phyloP scores from a whole-genome alignment of 1,140 invertebrate species.

The Helicorthomorpha holstii region DNA sequence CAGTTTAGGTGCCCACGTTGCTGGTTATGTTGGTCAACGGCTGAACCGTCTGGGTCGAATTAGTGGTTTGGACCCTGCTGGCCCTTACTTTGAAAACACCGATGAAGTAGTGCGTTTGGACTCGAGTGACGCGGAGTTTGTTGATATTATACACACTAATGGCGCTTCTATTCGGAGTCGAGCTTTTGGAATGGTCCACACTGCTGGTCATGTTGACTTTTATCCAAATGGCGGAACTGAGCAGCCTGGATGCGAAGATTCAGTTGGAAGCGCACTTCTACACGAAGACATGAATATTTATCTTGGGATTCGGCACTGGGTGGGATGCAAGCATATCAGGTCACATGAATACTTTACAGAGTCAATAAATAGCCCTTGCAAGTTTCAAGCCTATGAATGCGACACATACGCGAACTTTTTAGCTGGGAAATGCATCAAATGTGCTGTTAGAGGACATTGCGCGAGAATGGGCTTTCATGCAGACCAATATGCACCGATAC shows the following conservation, averaged over 20 bases:
- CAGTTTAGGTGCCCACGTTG: constrained; percentile 69
- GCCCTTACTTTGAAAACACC: constrained; percentile 74
- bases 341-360: constrained; percentile 72
- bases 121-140: constrained; percentile 61
- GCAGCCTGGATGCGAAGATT: constrained; percentile 66
- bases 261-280: constrained; percentile 45
- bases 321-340: constrained; percentile 69
- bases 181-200: constrained; percentile 59
- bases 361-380: constrained; percentile 53
- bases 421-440: constrained; percentile 50
- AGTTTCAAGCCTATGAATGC: constrained; percentile 57
- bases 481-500: background rate
- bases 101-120: constrained; percentile 64
- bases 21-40: constrained; percentile 60
- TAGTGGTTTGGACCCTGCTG: constrained; percentile 68
- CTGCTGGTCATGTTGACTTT: constrained; percentile 72
- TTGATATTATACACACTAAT: constrained; percentile 78
- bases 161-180: constrained; percentile 57
- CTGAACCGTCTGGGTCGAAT: constrained; percentile 48
- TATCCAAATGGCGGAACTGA: constrained; percentile 71
- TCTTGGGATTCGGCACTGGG: constrained; percentile 49
- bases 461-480: constrained; percentile 20
- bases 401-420: constrained; percentile 55
- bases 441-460: constrained; percentile 42
- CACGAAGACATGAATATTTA: constrained; percentile 39